A percentile compares a stretch with the other conserved stretches of the same genome.
phyloP scores from a whole-genome alignment of 1,140 invertebrate genomes.

The Apis florea region DNA sequence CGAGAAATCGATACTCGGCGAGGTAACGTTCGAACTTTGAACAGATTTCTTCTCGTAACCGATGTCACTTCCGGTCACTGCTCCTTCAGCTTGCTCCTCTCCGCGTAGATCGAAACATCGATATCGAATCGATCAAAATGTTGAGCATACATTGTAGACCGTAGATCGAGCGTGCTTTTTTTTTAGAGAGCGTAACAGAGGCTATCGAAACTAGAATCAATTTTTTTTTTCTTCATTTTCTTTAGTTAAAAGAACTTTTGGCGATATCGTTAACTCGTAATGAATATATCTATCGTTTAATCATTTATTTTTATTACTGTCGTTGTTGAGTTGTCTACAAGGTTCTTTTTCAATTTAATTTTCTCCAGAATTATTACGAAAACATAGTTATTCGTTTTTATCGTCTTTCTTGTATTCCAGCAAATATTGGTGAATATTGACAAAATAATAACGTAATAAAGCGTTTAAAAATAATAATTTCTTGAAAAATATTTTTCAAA shows the following conservation, averaged over 20 bases:
- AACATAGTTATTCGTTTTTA: too few relatives aligned
- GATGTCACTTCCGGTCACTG: slow-evolving; percentile 59
- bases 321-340: background rate
- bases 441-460: too few relatives aligned
- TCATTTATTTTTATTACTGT: too few relatives aligned
- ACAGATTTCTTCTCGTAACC: slow-evolving; percentile 51
- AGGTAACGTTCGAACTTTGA: slow-evolving; percentile 63
- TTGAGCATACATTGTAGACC: slow-evolving; percentile 18
- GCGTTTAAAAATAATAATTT: too few relatives aligned
- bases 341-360: background rate
- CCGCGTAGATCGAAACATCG: slow-evolving; percentile 32
- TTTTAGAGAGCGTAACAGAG: background rate
- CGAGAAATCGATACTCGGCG: slow-evolving; percentile 75
- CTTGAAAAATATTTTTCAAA: too few relatives aligned
- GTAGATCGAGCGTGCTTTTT: too few relatives aligned
- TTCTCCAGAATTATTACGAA: too few relatives aligned
- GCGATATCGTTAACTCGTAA: background rate
- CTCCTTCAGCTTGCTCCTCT: slow-evolving; percentile 22
- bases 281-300: too few relatives aligned
- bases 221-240: background rate
- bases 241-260: background rate
- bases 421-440: too few relatives aligned
- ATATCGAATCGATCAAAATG: slow-evolving; percentile 42
- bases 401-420: too few relatives aligned
- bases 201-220: background rate